Conservation (phyloP, 1,140 invertebrate species). For the Bemisia tabaci region DNA sequence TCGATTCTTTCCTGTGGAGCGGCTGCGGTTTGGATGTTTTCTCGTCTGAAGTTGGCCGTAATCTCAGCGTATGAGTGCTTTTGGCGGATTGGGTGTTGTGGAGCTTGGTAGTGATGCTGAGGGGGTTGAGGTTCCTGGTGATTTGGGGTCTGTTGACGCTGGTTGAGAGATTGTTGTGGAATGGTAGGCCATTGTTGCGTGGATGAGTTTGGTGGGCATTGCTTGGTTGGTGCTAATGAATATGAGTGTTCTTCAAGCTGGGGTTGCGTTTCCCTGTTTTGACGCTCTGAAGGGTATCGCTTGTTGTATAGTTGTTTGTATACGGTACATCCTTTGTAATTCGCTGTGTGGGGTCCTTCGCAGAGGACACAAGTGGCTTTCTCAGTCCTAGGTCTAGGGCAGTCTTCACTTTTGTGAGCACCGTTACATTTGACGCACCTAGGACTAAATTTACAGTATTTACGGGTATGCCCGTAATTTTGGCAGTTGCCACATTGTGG, state of each 20-base stretch:
- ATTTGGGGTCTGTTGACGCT: no score
- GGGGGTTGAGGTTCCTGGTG: no score
- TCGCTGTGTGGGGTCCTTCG: slow-evolving; percentile 27
- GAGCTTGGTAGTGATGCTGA: no score
- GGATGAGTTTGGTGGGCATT: not conserved
- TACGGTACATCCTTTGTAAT: slow-evolving; percentile 26
- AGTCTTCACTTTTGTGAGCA: slow-evolving; percentile 27
- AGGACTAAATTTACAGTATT: slow-evolving; percentile 23
- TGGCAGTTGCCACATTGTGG: slow-evolving; percentile 9
- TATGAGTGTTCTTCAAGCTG: not conserved
- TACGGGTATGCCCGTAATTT: slow-evolving; percentile 18
- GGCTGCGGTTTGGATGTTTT: no score
- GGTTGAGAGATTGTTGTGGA: no score
- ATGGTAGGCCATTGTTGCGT: no score
- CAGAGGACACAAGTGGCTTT: slow-evolving; percentile 26
- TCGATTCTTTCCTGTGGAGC: no score
- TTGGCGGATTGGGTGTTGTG: no score
- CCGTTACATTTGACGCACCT: slow-evolving; percentile 30
- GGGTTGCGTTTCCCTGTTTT: not conserved
- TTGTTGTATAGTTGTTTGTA: slow-evolving; percentile 21
- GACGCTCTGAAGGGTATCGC: not conserved
- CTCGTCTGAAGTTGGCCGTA: no score
- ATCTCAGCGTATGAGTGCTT: no score
- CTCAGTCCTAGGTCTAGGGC: slow-evolving; percentile 21
- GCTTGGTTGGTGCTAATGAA: no score